These are phyloP conservation scores for Sciurus niger DNA, from an alignment of 2,113 vertebrate genomes.

Conservation along the genomic window DNA sequence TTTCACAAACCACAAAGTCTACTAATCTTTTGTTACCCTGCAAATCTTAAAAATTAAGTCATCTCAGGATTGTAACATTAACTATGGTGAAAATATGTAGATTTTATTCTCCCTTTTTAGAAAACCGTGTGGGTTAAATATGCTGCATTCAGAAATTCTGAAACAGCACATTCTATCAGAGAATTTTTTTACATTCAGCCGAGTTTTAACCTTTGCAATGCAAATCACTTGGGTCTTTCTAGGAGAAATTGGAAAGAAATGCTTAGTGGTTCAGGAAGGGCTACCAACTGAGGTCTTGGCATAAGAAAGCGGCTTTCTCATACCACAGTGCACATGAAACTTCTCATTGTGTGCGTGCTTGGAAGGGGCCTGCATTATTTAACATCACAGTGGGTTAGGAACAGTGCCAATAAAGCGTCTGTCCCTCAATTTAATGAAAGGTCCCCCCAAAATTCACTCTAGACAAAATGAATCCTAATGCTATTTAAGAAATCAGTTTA, in stretches of 20 bases:
- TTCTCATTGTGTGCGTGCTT: slow-evolving; percentile 67
- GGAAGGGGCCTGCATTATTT: slow-evolving; percentile 70
- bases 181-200: not conserved
- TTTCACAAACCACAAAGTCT: slow-evolving; percentile 29
- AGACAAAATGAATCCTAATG: not conserved
- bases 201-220: slow-evolving; percentile 47
- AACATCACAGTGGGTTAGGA: slow-evolving; percentile 38
- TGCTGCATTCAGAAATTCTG: not conserved
- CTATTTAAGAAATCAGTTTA: not conserved
- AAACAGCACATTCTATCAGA: not conserved
- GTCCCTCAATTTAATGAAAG: slow-evolving; percentile 2
- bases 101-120: not conserved
- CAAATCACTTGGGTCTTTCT: slow-evolving; percentile 64
- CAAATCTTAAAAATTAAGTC: slow-evolving; percentile 2
- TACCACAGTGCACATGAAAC: slow-evolving; percentile 57
- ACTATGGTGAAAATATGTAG: not conserved
- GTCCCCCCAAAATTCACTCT: not conserved
- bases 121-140: not conserved
- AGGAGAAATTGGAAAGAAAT: slow-evolving; percentile 38
- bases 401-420: not conserved
- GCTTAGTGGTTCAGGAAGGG: slow-evolving; percentile 37
- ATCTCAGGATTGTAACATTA: not conserved
- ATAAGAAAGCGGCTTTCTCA: slow-evolving; percentile 52
- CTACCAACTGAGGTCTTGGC: not conserved
- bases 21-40: not conserved